These are phyloP conservation scores for Apodemia hepburni DNA, from an alignment of 2,888 invertebrate species.

Conservation along the genomic window DNA sequence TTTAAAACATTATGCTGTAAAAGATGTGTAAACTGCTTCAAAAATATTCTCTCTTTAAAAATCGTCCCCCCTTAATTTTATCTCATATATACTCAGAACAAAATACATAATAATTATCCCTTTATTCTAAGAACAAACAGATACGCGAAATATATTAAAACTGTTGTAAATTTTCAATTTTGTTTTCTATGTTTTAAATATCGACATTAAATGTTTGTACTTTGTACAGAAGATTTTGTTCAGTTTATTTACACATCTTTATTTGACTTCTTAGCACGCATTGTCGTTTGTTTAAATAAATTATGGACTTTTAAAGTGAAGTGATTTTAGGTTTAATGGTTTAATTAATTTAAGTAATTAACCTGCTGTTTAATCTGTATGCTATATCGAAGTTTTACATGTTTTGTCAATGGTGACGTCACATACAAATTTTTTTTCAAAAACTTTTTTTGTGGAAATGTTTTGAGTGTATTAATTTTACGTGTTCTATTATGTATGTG, in stretches of 20 bases:
- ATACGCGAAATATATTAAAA: too few relatives aligned
- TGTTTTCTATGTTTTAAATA: too few relatives aligned
- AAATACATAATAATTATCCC: neutral
- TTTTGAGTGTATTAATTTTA: too few relatives aligned
- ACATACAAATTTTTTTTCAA: neutral
- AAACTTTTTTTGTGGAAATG: too few relatives aligned
- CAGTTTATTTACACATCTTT: slow-evolving; percentile 40
- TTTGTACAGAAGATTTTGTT: neutral
- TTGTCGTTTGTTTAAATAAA: slow-evolving; percentile 43
- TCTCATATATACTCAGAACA: too few relatives aligned
- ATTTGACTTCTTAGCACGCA: slow-evolving; percentile 45
- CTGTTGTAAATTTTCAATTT: neutral
- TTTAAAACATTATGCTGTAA: neutral
- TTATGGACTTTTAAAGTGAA: slow-evolving; percentile 19
- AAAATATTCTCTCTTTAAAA: neutral
- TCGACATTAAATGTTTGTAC: too few relatives aligned
- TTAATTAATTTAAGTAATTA: slow-evolving; percentile 21
- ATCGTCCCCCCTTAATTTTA: too few relatives aligned
- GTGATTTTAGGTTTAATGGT: neutral
- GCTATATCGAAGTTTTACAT: neutral
- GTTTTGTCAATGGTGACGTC: neutral
- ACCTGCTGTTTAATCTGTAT: slow-evolving; percentile 10
- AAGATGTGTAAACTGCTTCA: neutral
- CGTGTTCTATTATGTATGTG: too few relatives aligned
- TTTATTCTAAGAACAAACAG: too few relatives aligned